Base-by-base conservation (phyloP, 2,888 invertebrate genomes). In the Pseudoips prasinana region DNA sequence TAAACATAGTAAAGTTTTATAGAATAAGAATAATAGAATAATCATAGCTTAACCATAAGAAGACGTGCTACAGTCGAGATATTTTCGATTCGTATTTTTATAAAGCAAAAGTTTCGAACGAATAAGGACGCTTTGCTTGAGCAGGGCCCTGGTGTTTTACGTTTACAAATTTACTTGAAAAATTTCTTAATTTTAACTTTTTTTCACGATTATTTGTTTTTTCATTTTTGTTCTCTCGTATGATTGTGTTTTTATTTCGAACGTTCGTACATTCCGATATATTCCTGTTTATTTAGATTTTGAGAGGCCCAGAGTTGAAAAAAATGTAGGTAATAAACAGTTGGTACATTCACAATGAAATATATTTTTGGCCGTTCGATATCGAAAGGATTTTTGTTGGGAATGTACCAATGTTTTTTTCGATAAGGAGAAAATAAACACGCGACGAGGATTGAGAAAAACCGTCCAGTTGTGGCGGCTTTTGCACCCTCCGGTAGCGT, bases 1-100 rank as follows among this genome's bases (percentile, higher is more conserved):
- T 64, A 60, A 51, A 46, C 37, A 55, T 57, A 57, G 57, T 54
- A 58, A 82, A 81, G 83, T 75, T 72, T 57, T 55, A 75, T 81
- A 81, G 77, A 59, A 56, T 84, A 87, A 86, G 85, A 64, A 43
- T 58, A 55, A 71, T 84, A 84, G 80, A 77, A 61, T 85, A 81
- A 82, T 73, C 54, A 77, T 87, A 88, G 88, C 85, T 86, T 88
- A 83, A 77, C 65, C 64, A 72, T 83, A 81, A 85, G 81, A 74
- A 73, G 85, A 76, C 80, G 70, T 65, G 82, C 81, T 68, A 80
- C 79, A 80, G 87, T 87, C 83, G 69, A 82, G 67, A 84, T 86
- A 87, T 86, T 88, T 87, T 87, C 84, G 83, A 88, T 86, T 87
- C 85, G 87, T 87, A 85, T 88, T 87, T 88, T 87, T 86, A 85